Evolutionary conservation across 30 jellyfish, hydroid and myxozoan genomes (phyloP), one percentile per base, ranked within the genome.

Genomic region (Catostylus mosaicus): DNA sequence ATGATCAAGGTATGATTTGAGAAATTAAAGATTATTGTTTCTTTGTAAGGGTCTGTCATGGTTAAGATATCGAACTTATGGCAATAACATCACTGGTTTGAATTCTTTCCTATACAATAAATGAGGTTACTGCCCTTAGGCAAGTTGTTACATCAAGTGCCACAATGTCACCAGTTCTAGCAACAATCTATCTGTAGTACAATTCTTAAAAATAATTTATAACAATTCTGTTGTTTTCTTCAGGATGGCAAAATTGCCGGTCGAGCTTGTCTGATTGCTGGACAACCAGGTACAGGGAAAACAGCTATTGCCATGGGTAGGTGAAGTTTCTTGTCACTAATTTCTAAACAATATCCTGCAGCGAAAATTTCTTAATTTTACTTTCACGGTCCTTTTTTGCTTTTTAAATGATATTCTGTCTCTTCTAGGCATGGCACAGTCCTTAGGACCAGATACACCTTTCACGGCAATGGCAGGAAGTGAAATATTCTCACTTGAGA

Each of bases 231-330:
- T n/a, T n/a, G n/a, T n/a, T 33, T 35, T 20, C 75, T 71, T 31
- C 46, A 95, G 99, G 97, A 89, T 48, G 98, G 98, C 0, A 96
- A 96, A 52, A 96, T 96, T 32, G 98, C 98, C 43, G 99, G 99
- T 3, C 80, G 98, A 22, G 98, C 98, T 1, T 86, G 88, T 43
- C 89, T 96, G 0, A 82, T 96, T 14, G 98, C 99, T 26, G 99
- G 99, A 1, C 96, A 90, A 57, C 99, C 99, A 11, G 99, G 99
- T 0, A 96, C 99, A 24, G 99, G 99, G 76, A 96, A 96, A 67
- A 96, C 99, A 10, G 99, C 99, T 29, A 90, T 96, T 35, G 99
- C 99, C 30, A 96, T 96, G 99, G 99, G 99, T 96, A 64, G 69
- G 93, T 0, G 24, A 59, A 22, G n/a, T 5, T 3, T 9, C 16